Evolutionary conservation across 2,113 vertebrate genomes (phyloP).

Genomic region (Notarius lentiginosus): DNA sequence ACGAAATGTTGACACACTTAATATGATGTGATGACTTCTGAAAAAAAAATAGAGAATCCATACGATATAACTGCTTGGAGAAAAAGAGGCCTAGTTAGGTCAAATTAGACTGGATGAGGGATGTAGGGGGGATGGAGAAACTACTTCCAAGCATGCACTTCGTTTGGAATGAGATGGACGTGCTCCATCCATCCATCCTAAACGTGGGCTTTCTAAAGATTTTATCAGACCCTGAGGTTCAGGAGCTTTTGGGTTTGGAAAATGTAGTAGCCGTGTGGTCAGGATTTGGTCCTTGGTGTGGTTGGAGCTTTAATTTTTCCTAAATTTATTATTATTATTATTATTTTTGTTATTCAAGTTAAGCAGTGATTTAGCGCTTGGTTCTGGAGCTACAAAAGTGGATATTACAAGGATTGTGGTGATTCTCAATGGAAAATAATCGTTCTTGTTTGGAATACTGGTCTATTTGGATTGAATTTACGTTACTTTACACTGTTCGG

Average conservation of each 20-base stretch:
- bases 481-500: not conserved
- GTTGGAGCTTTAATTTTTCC: constrained; percentile 13
- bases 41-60: not conserved
- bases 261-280: constrained; percentile 11
- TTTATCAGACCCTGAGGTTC: constrained; percentile 20
- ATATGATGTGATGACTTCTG: not conserved
- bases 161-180: not conserved
- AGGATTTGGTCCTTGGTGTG: constrained; percentile 11
- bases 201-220: not conserved
- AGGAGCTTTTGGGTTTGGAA: constrained; percentile 23
- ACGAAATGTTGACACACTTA: not conserved
- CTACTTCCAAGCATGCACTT: not conserved
- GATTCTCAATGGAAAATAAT: not conserved
- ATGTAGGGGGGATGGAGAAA: not conserved
- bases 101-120: not conserved
- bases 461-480: not conserved
- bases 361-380: constrained; percentile 4
- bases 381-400: not conserved
- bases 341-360: constrained; percentile 5
- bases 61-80: not conserved
- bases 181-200: not conserved
- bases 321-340: not conserved
- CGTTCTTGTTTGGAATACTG: not conserved
- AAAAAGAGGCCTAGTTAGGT: constrained; percentile 2
- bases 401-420: not conserved